Base-by-base conservation (phyloP, 2,113 vertebrate genomes). In the Cyphomyrus plagiostoma region DNA sequence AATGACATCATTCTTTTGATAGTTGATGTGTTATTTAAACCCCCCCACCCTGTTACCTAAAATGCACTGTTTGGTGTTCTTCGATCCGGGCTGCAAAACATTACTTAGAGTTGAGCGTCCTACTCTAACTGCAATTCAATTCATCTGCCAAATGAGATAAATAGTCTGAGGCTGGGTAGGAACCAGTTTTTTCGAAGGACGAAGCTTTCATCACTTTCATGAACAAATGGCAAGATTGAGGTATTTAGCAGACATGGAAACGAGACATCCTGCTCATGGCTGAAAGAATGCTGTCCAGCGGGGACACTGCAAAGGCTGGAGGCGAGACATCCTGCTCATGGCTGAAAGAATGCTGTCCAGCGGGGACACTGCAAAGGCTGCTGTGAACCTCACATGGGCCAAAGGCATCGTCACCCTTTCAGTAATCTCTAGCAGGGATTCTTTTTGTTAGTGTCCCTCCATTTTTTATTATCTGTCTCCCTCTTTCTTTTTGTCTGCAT, bases 311-410 rank as follows among this genome's bases (percentile, higher is more conserved):
- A 52, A 58, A 77, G 87, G 66, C 48, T 10, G 3, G n/a, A n/a
- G n/a, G n/a, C 86, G 46, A 58, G 85, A 66, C 88, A 87, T 89
- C 11, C 23, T 77, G 10, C 13, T 15, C 4, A 2, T 7, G 3
- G 26, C 70, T 88, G 89, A 91, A 89, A 86, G 77, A 53, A 91
- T 88, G 80, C 88, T 86, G 87, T 26, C 11, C 26, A 10, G 89
- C 58, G 17, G 39, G n/a, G 45, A 3, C 45, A 85, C 30, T n/a
- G 56, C 0, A 52, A 58, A 77, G 87, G 66, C 48, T 10, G 3
- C 0, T 4, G n/a, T 3, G 30, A 1, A 5, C 30, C 30, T 30
- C 35, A 7, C n/a, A 84, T 8, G 19, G 45, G 21, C 45, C 21
- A 21, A 84, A n/a, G 45, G 23, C 82, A 23, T 10, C 19, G 17